Percentiles rank a stretch among this genome's conserved stretches.
These are phyloP conservation scores for Anoura caudifer DNA, from an alignment of 2,113 vertebrate genomes.

Conservation along the genomic window DNA sequence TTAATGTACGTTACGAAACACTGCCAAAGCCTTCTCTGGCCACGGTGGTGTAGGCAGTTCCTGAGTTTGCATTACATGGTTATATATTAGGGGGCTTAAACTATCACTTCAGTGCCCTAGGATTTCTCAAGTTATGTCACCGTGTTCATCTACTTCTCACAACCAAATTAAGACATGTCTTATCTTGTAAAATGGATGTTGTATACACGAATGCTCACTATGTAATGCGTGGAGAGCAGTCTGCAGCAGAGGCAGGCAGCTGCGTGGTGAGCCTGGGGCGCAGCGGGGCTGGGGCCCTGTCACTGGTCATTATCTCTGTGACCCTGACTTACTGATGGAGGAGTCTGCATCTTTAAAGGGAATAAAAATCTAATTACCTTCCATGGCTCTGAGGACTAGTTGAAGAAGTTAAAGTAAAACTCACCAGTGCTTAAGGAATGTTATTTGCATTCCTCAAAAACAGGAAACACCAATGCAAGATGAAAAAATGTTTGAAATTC, in stretches of 20 bases:
- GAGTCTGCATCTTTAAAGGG: not conserved
- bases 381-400: not conserved
- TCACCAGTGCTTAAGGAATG: not conserved
- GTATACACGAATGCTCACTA: not conserved
- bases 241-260: rapidly evolving
- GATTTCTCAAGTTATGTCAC: not conserved
- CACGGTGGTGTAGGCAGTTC: not conserved
- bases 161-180: not conserved
- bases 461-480: not conserved
- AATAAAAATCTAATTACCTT: not conserved
- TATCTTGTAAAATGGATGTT: not conserved
- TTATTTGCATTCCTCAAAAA: not conserved
- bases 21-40: not conserved
- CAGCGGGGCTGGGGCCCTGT: too few species aligned
- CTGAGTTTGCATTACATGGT: not conserved
- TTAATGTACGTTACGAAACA: not conserved
- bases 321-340: not conserved
- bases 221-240: rapidly evolving
- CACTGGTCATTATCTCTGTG: not conserved
- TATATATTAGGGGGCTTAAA: not conserved
- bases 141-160: not conserved
- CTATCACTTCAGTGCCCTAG: not conserved
- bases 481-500: not conserved
- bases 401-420: not conserved
- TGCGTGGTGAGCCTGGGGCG: rapidly evolving